Evolutionary conservation across 2,113 vertebrate species (phyloP).

Genomic region (Anser cygnoides): DNA sequence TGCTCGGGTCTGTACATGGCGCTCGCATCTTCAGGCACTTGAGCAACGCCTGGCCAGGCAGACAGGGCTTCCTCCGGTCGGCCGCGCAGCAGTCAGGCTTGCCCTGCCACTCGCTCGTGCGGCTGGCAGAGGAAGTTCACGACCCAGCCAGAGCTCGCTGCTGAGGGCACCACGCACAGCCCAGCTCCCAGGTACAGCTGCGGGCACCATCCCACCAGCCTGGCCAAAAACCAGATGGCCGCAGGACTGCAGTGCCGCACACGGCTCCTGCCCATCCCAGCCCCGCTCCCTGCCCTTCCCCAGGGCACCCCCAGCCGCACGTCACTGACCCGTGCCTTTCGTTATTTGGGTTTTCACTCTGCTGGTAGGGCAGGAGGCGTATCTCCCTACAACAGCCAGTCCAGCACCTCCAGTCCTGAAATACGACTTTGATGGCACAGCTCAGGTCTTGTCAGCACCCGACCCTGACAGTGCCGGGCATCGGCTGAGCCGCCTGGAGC

Average conservation of each 20-base stretch:
- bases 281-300: no score
- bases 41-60: fast-evolving
- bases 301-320: background rate
- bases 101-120: background rate
- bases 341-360: background rate
- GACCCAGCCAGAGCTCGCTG: background rate
- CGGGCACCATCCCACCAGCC: background rate
- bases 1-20: fast-evolving
- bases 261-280: fast-evolving
- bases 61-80: background rate
- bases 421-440: background rate
- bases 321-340: background rate
- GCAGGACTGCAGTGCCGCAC: background rate
- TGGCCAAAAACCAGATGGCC: background rate
- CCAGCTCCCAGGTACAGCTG: background rate
- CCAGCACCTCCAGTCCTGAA: background rate
- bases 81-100: background rate
- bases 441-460: background rate
- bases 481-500: fast-evolving
- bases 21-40: background rate
- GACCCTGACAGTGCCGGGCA: background rate
- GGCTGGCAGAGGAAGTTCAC: background rate
- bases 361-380: background rate
- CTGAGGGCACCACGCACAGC: fast-evolving
- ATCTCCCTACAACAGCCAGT: fast-evolving